Percentiles rank a stretch among this genome's conserved stretches.
Evolutionary conservation across 2,888 invertebrate species (phyloP).

Genomic region (Dynastes grantii): DNA sequence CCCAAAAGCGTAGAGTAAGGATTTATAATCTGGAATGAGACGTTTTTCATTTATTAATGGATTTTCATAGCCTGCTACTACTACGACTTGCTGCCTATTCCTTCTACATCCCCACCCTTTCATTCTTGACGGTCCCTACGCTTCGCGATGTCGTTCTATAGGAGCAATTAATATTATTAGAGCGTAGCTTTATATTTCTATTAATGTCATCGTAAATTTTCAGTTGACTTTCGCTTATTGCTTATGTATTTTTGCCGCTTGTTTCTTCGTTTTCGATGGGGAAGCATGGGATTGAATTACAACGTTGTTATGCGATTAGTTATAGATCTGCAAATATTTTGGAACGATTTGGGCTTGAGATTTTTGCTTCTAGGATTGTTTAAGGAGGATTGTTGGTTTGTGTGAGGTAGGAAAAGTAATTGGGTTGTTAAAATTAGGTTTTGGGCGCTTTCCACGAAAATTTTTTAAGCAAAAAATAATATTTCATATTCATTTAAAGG

Average conservation of each 20-base stretch:
- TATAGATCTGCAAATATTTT: not conserved
- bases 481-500: too few species aligned
- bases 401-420: too few species aligned
- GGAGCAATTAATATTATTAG: slow-evolving; percentile 14
- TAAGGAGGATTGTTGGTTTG: too few species aligned
- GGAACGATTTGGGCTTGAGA: not conserved
- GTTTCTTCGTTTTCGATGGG: not conserved
- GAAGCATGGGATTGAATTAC: not conserved
- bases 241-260: not conserved
- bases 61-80: not conserved
- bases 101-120: not conserved
- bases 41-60: slow-evolving; percentile 8
- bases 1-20: too few species aligned
- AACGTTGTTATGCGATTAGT: not conserved
- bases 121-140: not conserved
- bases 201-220: slow-evolving; percentile 34
- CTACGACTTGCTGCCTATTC: too few species aligned
- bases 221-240: not conserved
- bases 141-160: not conserved
- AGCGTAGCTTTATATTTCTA: slow-evolving; percentile 29
- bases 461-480: too few species aligned
- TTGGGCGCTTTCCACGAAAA: too few species aligned
- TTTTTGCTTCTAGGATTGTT: not conserved
- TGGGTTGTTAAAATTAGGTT: too few species aligned
- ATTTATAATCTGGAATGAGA: not conserved